Percentiles rank a stretch among this genome's conserved stretches.
phyloP scores from a whole-genome alignment of 2,113 vertebrate species.

The Scortum barcoo region DNA sequence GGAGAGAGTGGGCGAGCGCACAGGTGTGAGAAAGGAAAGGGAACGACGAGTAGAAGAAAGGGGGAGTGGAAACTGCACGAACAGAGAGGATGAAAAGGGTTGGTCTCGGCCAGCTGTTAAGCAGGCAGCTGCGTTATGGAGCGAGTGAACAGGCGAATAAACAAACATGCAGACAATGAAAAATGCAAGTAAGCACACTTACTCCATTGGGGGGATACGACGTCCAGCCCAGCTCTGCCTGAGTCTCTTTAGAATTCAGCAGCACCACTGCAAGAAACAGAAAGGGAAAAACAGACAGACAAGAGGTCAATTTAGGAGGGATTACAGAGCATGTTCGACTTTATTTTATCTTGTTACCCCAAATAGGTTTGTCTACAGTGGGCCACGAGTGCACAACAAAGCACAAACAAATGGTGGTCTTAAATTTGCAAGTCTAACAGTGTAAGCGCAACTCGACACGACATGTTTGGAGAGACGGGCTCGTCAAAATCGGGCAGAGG shows the following conservation, averaged over 20 bases:
- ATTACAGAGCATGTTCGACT: not conserved
- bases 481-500: conserved; percentile 14
- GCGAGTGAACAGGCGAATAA: not conserved
- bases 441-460: conserved; percentile 10
- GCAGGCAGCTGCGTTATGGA: not conserved
- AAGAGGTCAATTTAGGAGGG: conserved; percentile 1
- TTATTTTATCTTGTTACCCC: not conserved
- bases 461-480: conserved; percentile 24
- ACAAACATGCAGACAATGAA: conserved; percentile 17
- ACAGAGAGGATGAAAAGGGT: not conserved
- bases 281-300: not conserved
- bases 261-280: conserved; percentile 87
- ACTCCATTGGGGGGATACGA: conserved; percentile 94
- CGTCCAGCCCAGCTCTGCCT: conserved; percentile 96
- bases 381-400: not conserved
- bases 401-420: not conserved
- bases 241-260: conserved; percentile 96
- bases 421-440: not conserved
- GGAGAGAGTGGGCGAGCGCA: not conserved
- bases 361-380: conserved; percentile 22
- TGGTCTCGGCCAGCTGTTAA: not conserved
- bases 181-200: conserved; percentile 63
- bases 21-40: not conserved
- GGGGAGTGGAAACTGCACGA: not conserved
- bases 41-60: not conserved